These are phyloP conservation scores for Halcyon senegalensis DNA, from an alignment of 2,113 vertebrate genomes.

Conservation along the genomic window DNA sequence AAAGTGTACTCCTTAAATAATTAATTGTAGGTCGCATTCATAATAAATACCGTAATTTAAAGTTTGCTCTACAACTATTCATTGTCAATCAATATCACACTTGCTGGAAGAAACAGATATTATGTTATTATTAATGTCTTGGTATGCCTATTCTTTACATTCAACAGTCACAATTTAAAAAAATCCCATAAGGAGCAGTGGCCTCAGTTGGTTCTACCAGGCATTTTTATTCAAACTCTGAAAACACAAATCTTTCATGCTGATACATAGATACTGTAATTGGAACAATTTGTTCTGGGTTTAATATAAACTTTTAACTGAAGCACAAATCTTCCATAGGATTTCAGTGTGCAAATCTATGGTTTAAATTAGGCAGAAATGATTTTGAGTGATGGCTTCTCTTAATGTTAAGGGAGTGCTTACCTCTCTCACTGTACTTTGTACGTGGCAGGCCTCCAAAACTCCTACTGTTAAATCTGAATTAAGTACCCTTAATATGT, in stretches of 20 bases:
- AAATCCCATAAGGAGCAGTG: neutral
- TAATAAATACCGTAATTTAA: slow-evolving; percentile 55
- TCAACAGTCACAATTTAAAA: slow-evolving; percentile 5
- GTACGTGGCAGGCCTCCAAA: slow-evolving; percentile 48
- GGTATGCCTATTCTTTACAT: slow-evolving; percentile 7
- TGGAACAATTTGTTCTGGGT: neutral
- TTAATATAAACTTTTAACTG: slow-evolving; percentile 23
- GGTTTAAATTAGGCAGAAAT: slow-evolving; percentile 21
- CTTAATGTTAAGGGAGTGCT: slow-evolving; percentile 24
- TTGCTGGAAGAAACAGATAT: neutral
- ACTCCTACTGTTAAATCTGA: slow-evolving; percentile 55
- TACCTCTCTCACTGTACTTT: slow-evolving; percentile 46
- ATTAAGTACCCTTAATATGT: slow-evolving; percentile 60
- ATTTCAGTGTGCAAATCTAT: neutral
- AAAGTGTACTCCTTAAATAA: slow-evolving; percentile 37
- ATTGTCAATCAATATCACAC: slow-evolving; percentile 23
- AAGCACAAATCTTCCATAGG: neutral
- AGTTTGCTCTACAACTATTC: slow-evolving; percentile 34
- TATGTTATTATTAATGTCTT: neutral
- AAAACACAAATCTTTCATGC: neutral
- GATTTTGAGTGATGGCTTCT: slow-evolving; percentile 29
- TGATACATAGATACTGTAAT: neutral
- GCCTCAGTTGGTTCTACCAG: neutral
- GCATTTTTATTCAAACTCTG: neutral
- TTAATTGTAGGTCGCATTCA: slow-evolving; percentile 28